Evolutionary conservation across 2,113 vertebrate genomes (phyloP), one percentile per base, ranked within the genome.

Genomic region (Phrynosoma blainvillii): DNA sequence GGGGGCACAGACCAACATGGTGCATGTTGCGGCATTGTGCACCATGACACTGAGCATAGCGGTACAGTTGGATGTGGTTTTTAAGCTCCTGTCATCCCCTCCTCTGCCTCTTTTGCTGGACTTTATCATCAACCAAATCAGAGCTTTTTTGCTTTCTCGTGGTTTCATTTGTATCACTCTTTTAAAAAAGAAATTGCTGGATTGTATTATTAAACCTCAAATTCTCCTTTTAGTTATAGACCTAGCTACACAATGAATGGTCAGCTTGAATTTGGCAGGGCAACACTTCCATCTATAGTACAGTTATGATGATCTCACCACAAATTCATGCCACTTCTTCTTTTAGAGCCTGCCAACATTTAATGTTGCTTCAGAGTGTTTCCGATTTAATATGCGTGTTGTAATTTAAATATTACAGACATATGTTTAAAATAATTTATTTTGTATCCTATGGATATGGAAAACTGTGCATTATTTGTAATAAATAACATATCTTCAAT

Each of bases 371-470:
- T 79, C 27, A 90, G 89, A 93, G 76, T 84, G 91, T 85, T 85
- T 90, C 70, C 93, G 94, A 92, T 94, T 62, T 65, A 42, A 27
- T 32, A 59, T 81, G 88, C 47, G 77, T 84, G 42, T 85, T 85
- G 94, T 92, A 92, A 96, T 91, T 90, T 95, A 96, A 93, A 83
- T 59, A 95, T 94, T 77, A 87, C 78, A 89, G 52, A 92, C 70
- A 68, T 76, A 75, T 92, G 93, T 86, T 86, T 89, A 70, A 86
- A 96, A 97, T 97, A 97, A 97, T 90, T 97, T 97, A 97, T 93
- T 92, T 87, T 79, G 87, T 91, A 74, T 79, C 94, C 91, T 91
- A 91, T 79, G 80, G 59, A 87, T 79, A 54, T 0, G 10, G 71
- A 86, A 47, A 92, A 90, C 65, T 36, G 90, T 90, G 65, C 76